Base-by-base conservation (phyloP, 2,797 vertebrate genomes). In the Peromyscus nudipes region DNA sequence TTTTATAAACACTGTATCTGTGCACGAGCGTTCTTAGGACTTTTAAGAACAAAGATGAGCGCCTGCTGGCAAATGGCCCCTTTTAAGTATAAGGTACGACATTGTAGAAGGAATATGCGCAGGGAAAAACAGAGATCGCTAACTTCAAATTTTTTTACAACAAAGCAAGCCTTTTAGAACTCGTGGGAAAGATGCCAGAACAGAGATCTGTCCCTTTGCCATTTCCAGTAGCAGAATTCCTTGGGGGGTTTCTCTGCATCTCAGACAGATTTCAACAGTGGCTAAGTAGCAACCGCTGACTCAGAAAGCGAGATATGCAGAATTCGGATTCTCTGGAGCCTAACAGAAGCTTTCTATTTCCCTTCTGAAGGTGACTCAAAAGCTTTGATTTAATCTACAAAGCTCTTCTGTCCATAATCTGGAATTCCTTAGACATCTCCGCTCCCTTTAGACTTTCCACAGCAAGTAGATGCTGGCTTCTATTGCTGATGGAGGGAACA, bases 331-430 rank as follows among this genome's bases (percentile, higher is more conserved):
- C 89, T 67, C 46, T 65, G 86, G 76, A n/a, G 84, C 96, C 55
- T 49, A 34, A 60, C 73, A 84, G 79, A 94, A 88, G 64, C 43
- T 84, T 97, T 90, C 77, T 76, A 60, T 95, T 95, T 94, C 94
- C 90, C 87, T 94, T 83, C 57, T 79, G 71, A 92, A 94, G 55
- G 43, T 91, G 49, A 60, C 69, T 93, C 69, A 67, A 27, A 76
- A 19, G n/a, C 17, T 14, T 71, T 95, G 87, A 90, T 91, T 90
- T 94, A 92, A 96, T 97, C 96, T 88, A 95, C 86, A 97, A 91
- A 96, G 76, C 60, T 57, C 64, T 87, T 75, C 90, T 91, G 94
- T 96, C 89, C 60, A 52, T 71, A 60, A 55, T 94, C 75, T 62
- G 67, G 80, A 90, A 95, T 73, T 82, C 91, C 94, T 75, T 64